Conservation (phyloP, 1,140 invertebrate species). For the Drosophila yakuba region DNA sequence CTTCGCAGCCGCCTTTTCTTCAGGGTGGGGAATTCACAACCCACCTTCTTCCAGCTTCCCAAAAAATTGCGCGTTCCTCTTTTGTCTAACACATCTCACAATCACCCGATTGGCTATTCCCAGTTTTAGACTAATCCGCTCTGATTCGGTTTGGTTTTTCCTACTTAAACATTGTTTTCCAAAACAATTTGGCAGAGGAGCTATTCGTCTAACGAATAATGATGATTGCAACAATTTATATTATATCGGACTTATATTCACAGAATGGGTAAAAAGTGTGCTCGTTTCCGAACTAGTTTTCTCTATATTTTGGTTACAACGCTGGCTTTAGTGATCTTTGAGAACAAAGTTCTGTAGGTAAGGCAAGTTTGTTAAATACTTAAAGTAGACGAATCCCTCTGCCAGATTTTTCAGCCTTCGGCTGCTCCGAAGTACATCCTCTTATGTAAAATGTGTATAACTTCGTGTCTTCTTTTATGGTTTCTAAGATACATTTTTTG, state of each 20-base stretch:
- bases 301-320: no score
- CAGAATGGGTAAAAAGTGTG: no score
- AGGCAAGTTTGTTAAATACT: no score
- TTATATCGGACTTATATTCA: no score
- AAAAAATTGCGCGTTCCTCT: neutral
- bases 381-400: neutral
- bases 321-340: no score
- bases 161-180: neutral
- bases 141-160: slow-evolving; percentile 9
- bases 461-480: slow-evolving; percentile 7
- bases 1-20: slow-evolving; percentile 1
- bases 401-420: slow-evolving; percentile 17
- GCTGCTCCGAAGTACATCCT: slow-evolving; percentile 7
- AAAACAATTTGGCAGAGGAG: slow-evolving; percentile 8
- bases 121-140: slow-evolving; percentile 14
- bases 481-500: slow-evolving; percentile 14
- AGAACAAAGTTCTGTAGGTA: no score
- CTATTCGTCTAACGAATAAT: no score
- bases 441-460: slow-evolving; percentile 17
- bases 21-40: slow-evolving; percentile 4
- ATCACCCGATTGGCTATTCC: slow-evolving; percentile 8
- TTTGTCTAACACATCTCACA: slow-evolving; percentile 26
- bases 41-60: slow-evolving; percentile 1
- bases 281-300: no score
- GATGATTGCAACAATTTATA: no score